These are phyloP conservation scores for Corynorhinus townsendii DNA, from an alignment of 2,113 vertebrate species.

Conservation along the genomic window DNA sequence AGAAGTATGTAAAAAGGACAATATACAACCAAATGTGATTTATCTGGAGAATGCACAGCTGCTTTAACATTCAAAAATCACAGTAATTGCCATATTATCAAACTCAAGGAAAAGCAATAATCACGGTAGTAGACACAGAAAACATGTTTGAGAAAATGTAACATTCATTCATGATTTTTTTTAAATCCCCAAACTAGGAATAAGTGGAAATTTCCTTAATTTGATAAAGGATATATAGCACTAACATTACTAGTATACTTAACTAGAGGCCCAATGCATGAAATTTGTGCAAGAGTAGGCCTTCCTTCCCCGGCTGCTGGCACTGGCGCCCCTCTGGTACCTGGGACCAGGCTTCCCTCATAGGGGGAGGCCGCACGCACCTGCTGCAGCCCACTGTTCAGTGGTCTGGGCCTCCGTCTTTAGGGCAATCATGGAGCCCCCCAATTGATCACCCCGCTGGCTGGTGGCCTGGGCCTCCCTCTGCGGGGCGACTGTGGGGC, in stretches of 20 bases:
- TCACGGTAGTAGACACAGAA: not conserved
- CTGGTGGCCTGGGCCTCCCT: too few relatives aligned
- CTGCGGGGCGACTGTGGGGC: too few relatives aligned
- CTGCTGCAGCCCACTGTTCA: too few relatives aligned
- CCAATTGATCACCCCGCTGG: too few relatives aligned
- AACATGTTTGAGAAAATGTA: not conserved
- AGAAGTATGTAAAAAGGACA: not conserved
- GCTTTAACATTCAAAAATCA: not conserved
- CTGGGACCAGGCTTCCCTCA: too few relatives aligned
- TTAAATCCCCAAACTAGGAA: not conserved
- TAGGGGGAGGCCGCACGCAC: too few relatives aligned
- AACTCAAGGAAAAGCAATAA: not conserved
- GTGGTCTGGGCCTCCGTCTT: too few relatives aligned
- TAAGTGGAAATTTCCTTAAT: not conserved
- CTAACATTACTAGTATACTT: not conserved
- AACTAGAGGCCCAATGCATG: too few relatives aligned
- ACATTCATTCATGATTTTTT: not conserved
- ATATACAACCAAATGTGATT: not conserved
- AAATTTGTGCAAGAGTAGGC: too few relatives aligned
- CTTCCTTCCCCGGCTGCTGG: too few relatives aligned
- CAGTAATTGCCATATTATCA: not conserved
- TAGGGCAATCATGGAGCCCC: too few relatives aligned
- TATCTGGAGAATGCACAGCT: not conserved
- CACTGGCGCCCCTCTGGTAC: too few relatives aligned
- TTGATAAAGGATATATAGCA: not conserved